Evolutionary conservation across 2,888 invertebrate species (phyloP).

Genomic region (Sialis fuliginosa): DNA sequence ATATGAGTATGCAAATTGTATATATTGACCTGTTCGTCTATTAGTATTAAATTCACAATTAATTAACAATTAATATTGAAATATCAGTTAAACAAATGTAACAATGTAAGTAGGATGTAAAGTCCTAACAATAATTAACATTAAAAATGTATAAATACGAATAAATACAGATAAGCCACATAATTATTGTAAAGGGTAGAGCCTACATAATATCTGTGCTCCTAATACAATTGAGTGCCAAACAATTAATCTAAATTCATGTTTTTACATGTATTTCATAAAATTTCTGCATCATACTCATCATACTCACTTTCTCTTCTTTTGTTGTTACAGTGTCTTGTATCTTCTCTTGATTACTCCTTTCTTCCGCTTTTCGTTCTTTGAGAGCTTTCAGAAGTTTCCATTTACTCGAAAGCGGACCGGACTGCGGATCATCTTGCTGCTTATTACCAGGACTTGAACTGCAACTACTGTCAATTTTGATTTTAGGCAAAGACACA

Average conservation of each 20-base stretch:
- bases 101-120: too few relatives aligned
- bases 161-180: slow-evolving; percentile 4
- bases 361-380: slow-evolving; percentile 78
- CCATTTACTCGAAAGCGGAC: slow-evolving; percentile 70
- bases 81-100: too few relatives aligned
- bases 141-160: not conserved
- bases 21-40: too few relatives aligned
- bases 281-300: slow-evolving; percentile 43
- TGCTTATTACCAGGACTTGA: slow-evolving; percentile 19
- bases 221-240: not conserved
- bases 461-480: slow-evolving; percentile 26
- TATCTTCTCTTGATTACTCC: slow-evolving; percentile 48
- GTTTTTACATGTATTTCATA: slow-evolving; percentile 48
- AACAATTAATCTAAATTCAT: slow-evolving; percentile 17
- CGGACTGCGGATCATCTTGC: slow-evolving; percentile 18
- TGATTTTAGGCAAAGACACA: slow-evolving; percentile 29
- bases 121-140: too few relatives aligned
- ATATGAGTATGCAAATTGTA: too few relatives aligned
- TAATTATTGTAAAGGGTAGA: slow-evolving; percentile 3
- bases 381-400: slow-evolving; percentile 77
- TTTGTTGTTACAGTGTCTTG: slow-evolving; percentile 42
- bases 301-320: slow-evolving; percentile 54
- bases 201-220: not conserved
- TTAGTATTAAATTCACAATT: too few relatives aligned
- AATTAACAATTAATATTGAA: too few relatives aligned